These are phyloP conservation scores for Bombus haemorrhoidalis DNA, from an alignment of 1,140 invertebrate genomes.

Conservation along the genomic window DNA sequence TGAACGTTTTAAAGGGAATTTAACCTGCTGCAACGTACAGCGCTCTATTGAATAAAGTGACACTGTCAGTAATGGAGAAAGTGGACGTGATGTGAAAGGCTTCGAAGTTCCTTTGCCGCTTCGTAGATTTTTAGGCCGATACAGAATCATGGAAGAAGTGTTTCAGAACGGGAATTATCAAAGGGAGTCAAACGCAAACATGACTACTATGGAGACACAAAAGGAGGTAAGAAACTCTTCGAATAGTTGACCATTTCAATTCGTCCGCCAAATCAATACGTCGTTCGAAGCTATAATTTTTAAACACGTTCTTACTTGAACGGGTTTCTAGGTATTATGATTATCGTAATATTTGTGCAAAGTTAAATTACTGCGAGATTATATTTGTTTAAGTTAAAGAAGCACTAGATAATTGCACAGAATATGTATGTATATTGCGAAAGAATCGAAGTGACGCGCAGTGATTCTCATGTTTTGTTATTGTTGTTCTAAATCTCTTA, in stretches of 20 bases:
- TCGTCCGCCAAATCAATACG: constrained; percentile 59
- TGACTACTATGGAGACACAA: constrained; percentile 65
- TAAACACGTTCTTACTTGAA: not conserved
- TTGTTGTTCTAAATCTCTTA: not conserved
- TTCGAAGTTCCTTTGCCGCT: constrained; percentile 15
- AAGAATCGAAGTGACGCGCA: constrained; percentile 10
- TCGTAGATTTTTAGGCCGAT: constrained; percentile 32
- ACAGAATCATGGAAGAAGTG: constrained; percentile 75
- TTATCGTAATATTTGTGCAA: not conserved
- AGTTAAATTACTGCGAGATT: not conserved
- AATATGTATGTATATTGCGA: not conserved
- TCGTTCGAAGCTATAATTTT: constrained; percentile 15
- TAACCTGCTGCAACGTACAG: not conserved
- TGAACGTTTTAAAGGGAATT: constrained; percentile 19
- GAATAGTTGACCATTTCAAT: constrained; percentile 24
- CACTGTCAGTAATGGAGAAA: constrained; percentile 40
- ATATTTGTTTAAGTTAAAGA: not conserved
- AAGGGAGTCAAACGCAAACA: constrained; percentile 69
- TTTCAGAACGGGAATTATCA: constrained; percentile 78
- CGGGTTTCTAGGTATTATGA: not conserved
- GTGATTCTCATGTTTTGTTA: constrained; percentile 45
- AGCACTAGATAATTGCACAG: not conserved
- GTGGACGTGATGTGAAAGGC: constrained; percentile 54
- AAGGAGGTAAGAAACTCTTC: constrained; percentile 72
- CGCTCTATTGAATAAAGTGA: constrained; percentile 6